A percentile compares a stretch with the other conserved stretches of the same genome.
Evolutionary conservation across 2,888 invertebrate genomes (phyloP).

Genomic region (Eilema caniola): DNA sequence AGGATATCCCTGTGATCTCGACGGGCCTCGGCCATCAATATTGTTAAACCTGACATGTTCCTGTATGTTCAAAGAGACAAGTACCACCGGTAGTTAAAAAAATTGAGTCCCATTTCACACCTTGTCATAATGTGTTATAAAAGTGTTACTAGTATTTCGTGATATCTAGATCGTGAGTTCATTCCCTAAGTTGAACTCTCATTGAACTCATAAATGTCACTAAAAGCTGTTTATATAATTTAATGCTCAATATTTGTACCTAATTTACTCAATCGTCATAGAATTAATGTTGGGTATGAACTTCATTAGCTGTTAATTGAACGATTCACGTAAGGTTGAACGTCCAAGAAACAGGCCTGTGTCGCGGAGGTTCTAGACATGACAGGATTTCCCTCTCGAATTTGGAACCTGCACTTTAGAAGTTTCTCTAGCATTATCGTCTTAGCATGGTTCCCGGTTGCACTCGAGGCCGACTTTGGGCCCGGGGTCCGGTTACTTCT

Average conservation of each 20-base stretch:
- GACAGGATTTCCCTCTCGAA: background rate
- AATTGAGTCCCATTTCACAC: background rate
- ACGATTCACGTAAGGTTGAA: constrained; percentile 4
- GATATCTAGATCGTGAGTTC: background rate
- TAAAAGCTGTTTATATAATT: constrained; percentile 2
- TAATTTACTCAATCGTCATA: constrained; percentile 2
- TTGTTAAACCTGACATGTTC: too few relatives aligned
- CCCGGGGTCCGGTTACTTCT: too few relatives aligned
- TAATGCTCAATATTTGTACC: background rate
- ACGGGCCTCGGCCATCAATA: too few relatives aligned
- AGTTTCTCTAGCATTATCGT: background rate
- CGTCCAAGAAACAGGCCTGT: background rate
- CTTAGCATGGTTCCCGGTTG: too few relatives aligned
- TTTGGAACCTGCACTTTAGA: background rate
- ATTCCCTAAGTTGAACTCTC: background rate
- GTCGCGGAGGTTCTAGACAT: background rate
- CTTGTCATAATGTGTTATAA: background rate
- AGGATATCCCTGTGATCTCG: too few relatives aligned
- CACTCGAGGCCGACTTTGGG: too few relatives aligned
- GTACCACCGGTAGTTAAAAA: background rate
- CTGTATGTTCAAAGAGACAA: background rate
- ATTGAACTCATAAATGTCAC: background rate
- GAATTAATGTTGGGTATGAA: constrained; percentile 7
- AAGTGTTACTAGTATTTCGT: background rate
- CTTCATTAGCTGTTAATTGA: constrained; percentile 4